Evolutionary conservation across 1,140 invertebrate genomes (phyloP), one percentile per base, ranked within the genome.

Genomic region (silkworm (Bombyx mori)): DNA sequence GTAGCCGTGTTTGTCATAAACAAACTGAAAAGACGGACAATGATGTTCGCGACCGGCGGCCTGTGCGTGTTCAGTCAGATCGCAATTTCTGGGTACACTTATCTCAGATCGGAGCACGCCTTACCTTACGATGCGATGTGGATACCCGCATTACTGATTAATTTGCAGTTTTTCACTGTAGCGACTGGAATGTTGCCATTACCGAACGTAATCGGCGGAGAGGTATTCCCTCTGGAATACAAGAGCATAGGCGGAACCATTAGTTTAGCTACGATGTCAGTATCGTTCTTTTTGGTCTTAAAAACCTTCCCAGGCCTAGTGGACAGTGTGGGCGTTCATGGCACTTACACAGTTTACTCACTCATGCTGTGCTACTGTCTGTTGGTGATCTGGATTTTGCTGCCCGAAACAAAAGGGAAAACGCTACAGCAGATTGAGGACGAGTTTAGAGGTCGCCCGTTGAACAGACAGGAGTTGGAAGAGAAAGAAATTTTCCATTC

Each of bases 391-490:
- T 75, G 71, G 66, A 50, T 67, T 5, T 48, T 76, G n/a, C 42
- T 82, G 43, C 79, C 81, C 6, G 81, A 84, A 57, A 84, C 81
- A 0, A 79, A 68, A 55, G 77, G 70, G 0, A 79, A 67, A 52
- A 82, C 81, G 7, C 60, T 84, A 5, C 77, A 82, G 47, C 61
- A 82, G 53, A 85, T 85, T 42, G 82, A 85, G 54, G 75, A 85
- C 26, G 73, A 77, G 42, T 71, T 79, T 18, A 68, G 72, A 57
- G 75, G 76, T 0, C 63, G 67, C 43, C 68, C 72, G 7, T 57
- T 79, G 46, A 57, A 52, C n/a, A 26, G 60, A 1, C 65, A 71
- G 8, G 78, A 79, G 44, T 53, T 72, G 9, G 61, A 71, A 58
- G 68, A 61, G 4, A 65, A 60, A 22, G 63, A 62, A 35, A 73